Evolutionary conservation across 2,888 invertebrate genomes (phyloP).

Genomic region (Synanthedon myopaeformis): DNA sequence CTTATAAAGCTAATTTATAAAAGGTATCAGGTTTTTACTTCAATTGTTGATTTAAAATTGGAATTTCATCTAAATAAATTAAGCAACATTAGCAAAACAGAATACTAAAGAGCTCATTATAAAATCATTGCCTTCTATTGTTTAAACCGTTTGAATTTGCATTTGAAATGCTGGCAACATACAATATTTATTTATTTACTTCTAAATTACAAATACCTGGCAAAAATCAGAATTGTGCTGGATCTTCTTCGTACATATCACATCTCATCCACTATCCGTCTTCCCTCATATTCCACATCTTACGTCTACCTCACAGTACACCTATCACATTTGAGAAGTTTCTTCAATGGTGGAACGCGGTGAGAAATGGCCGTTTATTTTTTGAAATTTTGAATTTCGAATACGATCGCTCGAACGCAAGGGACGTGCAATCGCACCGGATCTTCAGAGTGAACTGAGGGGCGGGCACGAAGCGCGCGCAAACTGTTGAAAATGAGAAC

Average conservation of each 20-base stretch:
- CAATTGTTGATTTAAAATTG: no score
- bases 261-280: slow-evolving; percentile 32
- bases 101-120: no score
- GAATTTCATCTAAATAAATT: no score
- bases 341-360: slow-evolving; percentile 12
- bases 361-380: slow-evolving; percentile 3
- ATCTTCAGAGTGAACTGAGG: slow-evolving; percentile 27
- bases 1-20: no score
- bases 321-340: slow-evolving; percentile 14
- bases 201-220: not conserved
- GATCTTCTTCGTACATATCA: slow-evolving; percentile 13
- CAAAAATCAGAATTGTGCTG: not conserved
- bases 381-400: slow-evolving; percentile 18
- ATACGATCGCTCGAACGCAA: slow-evolving; percentile 5
- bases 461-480: slow-evolving; percentile 50
- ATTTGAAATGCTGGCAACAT: no score
- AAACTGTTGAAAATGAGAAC: slow-evolving; percentile 45
- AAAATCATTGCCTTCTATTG: no score
- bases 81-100: no score
- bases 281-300: slow-evolving; percentile 44
- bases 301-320: slow-evolving; percentile 16
- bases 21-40: no score
- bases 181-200: no score
- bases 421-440: slow-evolving; percentile 29
- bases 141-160: no score